These are phyloP conservation scores for Kryphioiulus occultus DNA, from an alignment of 2,888 invertebrate species.

Conservation along the genomic window DNA sequence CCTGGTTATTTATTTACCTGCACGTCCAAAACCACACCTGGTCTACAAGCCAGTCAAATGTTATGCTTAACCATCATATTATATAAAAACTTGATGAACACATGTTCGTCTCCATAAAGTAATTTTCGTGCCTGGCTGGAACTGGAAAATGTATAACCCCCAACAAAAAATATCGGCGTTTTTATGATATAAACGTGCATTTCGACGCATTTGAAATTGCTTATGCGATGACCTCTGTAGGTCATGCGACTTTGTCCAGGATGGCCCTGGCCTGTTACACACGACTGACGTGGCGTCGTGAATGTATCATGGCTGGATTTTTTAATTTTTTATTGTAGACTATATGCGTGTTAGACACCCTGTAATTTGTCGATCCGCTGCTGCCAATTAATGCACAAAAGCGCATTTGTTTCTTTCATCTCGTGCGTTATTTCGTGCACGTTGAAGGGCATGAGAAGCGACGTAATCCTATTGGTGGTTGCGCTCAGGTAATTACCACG, in stretches of 20 bases:
- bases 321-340: neutral
- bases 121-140: neutral
- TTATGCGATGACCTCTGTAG: constrained; percentile 17
- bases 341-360: constrained; percentile 27
- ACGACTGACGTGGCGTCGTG: constrained; percentile 32
- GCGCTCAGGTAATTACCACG: neutral
- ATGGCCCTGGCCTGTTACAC: neutral
- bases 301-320: constrained; percentile 17
- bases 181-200: neutral
- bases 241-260: neutral
- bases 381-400: constrained; percentile 25
- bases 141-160: neutral
- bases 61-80: neutral
- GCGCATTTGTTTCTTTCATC: constrained; percentile 39
- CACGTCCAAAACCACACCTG: neutral
- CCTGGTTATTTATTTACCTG: neutral
- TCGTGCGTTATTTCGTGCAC: constrained; percentile 29
- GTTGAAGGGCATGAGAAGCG: neutral
- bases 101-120: neutral
- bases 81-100: neutral
- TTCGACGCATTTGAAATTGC: neutral
- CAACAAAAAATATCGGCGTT: neutral
- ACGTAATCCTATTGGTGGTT: constrained; percentile 19
- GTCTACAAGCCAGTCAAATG: neutral
- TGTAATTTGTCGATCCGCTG: constrained; percentile 39